Conservation (phyloP, 2,888 invertebrate species). For the Cataglyphis rosenhaueri region DNA sequence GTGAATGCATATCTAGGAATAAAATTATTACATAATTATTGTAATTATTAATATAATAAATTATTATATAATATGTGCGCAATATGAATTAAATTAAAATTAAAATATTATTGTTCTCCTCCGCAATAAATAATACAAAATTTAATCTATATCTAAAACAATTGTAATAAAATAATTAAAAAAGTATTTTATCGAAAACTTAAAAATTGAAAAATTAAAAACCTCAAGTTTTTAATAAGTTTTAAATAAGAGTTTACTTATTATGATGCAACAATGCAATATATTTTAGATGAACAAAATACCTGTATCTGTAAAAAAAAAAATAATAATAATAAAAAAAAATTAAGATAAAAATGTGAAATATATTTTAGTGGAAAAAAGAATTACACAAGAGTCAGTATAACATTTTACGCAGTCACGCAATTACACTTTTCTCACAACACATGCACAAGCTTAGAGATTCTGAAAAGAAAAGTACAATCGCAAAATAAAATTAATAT, state of each 20-base stretch:
- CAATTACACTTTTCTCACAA: too few species aligned
- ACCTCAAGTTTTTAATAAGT: not conserved
- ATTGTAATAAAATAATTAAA: not conserved
- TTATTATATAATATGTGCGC: not conserved
- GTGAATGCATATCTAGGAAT: not conserved
- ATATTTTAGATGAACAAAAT: not conserved
- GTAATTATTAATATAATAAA: not conserved
- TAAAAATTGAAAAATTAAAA: too few species aligned
- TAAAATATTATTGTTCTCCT: not conserved
- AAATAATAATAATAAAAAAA: not conserved
- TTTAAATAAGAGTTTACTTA: not conserved
- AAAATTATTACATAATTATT: conserved; percentile 3
- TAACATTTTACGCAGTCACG: too few species aligned
- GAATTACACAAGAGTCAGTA: too few species aligned
- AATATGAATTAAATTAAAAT: not conserved
- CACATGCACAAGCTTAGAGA: too few species aligned
- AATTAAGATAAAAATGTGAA: not conserved
- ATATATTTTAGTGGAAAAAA: not conserved
- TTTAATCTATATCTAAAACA: not conserved
- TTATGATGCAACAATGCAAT: not conserved
- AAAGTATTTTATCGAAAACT: not conserved
- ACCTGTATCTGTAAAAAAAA: not conserved
- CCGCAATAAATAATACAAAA: not conserved
- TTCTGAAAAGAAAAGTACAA: too few species aligned
- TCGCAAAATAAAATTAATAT: too few species aligned